Conservation (phyloP, 2,888 invertebrate species). For the Hypercompe scribonia region DNA sequence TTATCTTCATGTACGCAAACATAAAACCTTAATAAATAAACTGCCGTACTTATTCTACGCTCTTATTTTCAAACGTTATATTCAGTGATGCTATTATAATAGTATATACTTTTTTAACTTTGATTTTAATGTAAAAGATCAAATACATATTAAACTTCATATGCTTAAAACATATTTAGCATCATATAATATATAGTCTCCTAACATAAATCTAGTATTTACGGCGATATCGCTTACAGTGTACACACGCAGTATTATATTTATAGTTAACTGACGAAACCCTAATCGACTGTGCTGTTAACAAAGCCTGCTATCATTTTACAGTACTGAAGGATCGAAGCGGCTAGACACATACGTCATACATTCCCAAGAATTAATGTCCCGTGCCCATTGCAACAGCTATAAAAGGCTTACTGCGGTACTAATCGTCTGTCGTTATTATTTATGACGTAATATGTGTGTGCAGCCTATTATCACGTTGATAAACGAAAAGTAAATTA, state of each 20-base stretch:
- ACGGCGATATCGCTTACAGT: neutral
- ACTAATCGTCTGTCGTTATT: conserved; percentile 67
- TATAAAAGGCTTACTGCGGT: conserved; percentile 61
- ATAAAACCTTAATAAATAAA: too few species aligned
- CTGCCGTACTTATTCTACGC: too few species aligned
- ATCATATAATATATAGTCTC: too few species aligned
- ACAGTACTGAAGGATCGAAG: conserved; percentile 67
- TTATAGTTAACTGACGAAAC: neutral
- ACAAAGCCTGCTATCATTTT: conserved; percentile 35
- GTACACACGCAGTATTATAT: neutral
- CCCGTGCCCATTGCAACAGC: conserved; percentile 49
- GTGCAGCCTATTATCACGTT: conserved; percentile 39
- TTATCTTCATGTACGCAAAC: too few species aligned
- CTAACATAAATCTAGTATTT: neutral
- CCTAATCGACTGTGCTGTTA: neutral
- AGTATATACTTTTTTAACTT: too few species aligned
- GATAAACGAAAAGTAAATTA: conserved; percentile 10
- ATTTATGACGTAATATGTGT: conserved; percentile 61
- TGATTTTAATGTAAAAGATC: too few species aligned
- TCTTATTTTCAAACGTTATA: too few species aligned
- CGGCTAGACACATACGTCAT: conserved; percentile 58
- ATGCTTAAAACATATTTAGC: too few species aligned
- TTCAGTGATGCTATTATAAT: too few species aligned
- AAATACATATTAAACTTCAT: too few species aligned
- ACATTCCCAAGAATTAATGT: conserved; percentile 65